phyloP scores from a whole-genome alignment of 2,113 vertebrate species.

The Ia io region DNA sequence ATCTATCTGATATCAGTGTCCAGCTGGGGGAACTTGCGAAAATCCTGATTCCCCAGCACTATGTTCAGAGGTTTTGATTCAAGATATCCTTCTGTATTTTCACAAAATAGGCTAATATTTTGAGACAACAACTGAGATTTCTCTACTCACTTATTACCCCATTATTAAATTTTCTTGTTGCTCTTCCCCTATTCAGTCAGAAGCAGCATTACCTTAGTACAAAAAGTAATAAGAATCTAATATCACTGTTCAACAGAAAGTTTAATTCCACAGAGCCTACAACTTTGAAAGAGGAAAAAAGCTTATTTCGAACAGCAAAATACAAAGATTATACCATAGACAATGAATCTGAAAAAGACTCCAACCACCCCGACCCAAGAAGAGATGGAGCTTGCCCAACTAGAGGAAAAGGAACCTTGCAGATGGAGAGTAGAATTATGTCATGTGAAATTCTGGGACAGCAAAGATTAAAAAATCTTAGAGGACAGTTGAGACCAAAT shows the following conservation, averaged over 20 bases:
- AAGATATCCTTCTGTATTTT: neutral
- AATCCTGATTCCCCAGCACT: neutral
- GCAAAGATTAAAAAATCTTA: neutral
- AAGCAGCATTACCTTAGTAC: neutral
- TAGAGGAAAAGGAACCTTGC: neutral
- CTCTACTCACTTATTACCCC: neutral
- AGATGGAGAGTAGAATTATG: neutral
- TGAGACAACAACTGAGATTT: neutral
- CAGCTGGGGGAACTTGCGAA: neutral
- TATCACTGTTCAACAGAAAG: neutral
- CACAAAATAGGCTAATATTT: neutral
- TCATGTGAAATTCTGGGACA: neutral
- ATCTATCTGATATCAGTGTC: neutral
- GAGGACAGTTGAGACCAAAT: neutral
- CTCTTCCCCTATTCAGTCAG: neutral
- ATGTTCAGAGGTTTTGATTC: neutral
- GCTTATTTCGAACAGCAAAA: neutral
- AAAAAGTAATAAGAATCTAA: conserved; percentile 11
- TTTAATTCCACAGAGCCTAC: neutral
- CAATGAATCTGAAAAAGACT: neutral
- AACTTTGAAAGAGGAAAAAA: neutral
- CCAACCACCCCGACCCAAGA: neutral
- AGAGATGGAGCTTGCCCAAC: neutral
- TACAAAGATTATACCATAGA: neutral
- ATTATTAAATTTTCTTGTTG: neutral